Conservation (phyloP, 2,888 invertebrate species). For the Diarsia dahlii region DNA sequence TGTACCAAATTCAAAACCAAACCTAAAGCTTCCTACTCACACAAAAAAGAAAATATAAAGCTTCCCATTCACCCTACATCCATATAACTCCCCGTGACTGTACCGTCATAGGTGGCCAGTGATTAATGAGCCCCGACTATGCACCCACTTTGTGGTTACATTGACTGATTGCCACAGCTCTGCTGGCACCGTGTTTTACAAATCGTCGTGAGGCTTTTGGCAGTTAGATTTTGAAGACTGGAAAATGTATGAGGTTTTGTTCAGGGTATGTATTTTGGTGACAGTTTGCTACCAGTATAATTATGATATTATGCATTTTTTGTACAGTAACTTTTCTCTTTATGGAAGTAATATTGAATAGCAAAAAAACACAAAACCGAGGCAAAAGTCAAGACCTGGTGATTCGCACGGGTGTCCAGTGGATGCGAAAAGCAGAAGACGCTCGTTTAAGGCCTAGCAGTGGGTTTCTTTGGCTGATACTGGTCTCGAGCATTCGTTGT, state of each 20-base stretch:
- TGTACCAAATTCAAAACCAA: background rate
- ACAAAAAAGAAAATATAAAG: background rate
- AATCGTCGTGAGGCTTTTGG: constrained; percentile 40
- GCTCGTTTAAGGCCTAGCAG: no score
- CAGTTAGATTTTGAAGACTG: constrained; percentile 26
- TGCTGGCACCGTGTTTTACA: constrained; percentile 51
- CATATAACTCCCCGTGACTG: constrained; percentile 28
- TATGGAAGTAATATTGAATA: background rate
- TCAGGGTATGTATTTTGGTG: background rate
- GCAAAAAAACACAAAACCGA: no score
- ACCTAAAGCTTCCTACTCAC: background rate
- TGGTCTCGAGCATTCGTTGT: no score
- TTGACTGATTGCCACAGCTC: constrained; percentile 58
- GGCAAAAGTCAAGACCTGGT: no score
- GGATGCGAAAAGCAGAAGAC: no score
- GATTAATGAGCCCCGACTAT: constrained; percentile 72
- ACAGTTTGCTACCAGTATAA: background rate
- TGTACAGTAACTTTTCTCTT: background rate
- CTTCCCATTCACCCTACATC: background rate
- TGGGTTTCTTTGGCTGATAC: no score
- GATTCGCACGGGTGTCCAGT: no score
- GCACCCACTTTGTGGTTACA: constrained; percentile 58
- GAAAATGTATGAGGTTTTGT: background rate
- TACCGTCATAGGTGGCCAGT: constrained; percentile 74
- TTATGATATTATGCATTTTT: background rate